These are phyloP conservation scores for Dermochelys coriacea DNA, from an alignment of 2,797 vertebrate species.

Conservation along the genomic window DNA sequence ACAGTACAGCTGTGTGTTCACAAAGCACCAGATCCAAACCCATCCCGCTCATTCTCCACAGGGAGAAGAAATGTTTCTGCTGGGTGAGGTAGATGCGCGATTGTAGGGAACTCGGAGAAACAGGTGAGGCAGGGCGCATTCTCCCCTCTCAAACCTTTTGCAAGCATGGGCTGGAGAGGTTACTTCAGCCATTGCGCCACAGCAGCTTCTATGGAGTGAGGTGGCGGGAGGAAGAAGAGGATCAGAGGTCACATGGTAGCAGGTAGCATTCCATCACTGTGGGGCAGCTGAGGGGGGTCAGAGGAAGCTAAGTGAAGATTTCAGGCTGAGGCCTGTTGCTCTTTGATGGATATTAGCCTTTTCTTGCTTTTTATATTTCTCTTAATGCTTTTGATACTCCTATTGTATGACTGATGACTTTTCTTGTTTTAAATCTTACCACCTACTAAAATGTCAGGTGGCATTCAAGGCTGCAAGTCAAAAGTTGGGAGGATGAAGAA, in stretches of 20 bases:
- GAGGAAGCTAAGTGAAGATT: background rate
- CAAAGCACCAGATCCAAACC: background rate
- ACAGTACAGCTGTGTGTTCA: background rate
- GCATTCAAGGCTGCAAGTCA: fast-evolving
- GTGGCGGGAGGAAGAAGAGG: background rate
- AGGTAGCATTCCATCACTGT: background rate
- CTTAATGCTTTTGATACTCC: background rate
- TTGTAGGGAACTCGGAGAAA: background rate
- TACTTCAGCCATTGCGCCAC: background rate
- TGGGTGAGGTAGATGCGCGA: background rate
- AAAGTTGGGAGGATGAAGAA: background rate
- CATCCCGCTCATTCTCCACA: background rate
- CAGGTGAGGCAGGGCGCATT: background rate
- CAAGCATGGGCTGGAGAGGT: background rate
- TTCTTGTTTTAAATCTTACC: background rate
- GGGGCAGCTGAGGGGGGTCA: background rate
- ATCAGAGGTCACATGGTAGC: background rate
- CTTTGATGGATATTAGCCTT: background rate
- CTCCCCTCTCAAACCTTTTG: background rate
- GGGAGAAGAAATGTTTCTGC: background rate
- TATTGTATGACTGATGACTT: background rate
- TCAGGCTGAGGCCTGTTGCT: background rate
- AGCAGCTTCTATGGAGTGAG: background rate
- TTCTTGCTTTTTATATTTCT: background rate
- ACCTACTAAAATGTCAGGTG: background rate